phyloP scores from a whole-genome alignment of 2,797 vertebrate species.

The Chaetophractus vellerosus region DNA sequence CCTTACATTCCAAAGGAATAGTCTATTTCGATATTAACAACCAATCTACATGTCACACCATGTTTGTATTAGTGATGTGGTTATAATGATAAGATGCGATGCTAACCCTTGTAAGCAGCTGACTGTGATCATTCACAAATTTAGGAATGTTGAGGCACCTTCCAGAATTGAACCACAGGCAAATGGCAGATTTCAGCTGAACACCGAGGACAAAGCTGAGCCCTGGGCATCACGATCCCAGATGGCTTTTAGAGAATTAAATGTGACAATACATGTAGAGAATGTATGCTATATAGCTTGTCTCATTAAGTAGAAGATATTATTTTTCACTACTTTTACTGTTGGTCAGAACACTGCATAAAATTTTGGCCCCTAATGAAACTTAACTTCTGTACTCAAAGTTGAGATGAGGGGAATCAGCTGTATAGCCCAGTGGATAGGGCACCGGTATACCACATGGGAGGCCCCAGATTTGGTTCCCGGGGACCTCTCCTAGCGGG shows the following conservation, averaged over 20 bases:
- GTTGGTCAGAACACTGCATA: neutral
- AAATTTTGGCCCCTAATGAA: neutral
- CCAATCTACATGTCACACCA: neutral
- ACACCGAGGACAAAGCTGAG: fast-evolving
- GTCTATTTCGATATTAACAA: neutral
- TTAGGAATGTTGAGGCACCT: neutral
- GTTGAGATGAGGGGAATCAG: too few relatives aligned
- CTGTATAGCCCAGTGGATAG: too few relatives aligned
- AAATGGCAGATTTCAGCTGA: neutral
- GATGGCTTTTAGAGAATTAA: neutral
- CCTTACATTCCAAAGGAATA: neutral
- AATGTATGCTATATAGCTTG: neutral
- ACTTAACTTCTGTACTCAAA: neutral
- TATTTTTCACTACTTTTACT: neutral
- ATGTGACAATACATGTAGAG: neutral
- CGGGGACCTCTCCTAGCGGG: too few relatives aligned
- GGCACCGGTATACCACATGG: too few relatives aligned
- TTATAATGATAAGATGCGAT: neutral
- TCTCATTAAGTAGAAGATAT: neutral
- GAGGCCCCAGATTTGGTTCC: too few relatives aligned
- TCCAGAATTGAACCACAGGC: neutral
- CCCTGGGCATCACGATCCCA: neutral
- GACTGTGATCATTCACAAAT: neutral
- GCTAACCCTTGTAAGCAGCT: neutral
- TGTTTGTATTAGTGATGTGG: neutral